Base-by-base conservation (phyloP, 2,797 vertebrate species). In the Schizothorax lantsangensis region DNA sequence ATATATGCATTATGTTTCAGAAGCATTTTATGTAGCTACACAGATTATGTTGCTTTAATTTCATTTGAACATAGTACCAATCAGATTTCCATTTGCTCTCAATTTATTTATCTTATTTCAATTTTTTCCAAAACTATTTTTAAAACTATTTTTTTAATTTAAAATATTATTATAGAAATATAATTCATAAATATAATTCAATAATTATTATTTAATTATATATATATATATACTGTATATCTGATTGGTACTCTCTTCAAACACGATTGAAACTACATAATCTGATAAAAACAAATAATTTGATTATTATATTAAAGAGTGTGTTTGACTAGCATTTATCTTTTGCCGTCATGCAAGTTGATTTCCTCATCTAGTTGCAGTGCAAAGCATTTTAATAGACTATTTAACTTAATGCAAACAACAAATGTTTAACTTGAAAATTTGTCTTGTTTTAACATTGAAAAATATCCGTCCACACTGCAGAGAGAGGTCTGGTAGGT, bases 401-500 rank as follows among this genome's bases (percentile, higher is more conserved):
- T 19, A 40, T 81, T 68, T 57, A 40, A 72, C 52, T 47, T 12
- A 52, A 38, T 19, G 2, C 59, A 77, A 66, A 49, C 30, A 64
- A 38, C 19, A 30, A 59, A 73, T 4, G n/a, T 43, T 49, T 10
- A 75, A 77, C n/a, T 6, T 54, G 4, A 40, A 54, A 0, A 30
- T 26, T 57, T 40, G 11, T 77, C 19, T 47, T 9, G 62, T 40
- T 68, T 77, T 52, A 75, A 73, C 40, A 49, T 49, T 30, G 66
- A 38, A 78, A 54, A 72, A 19, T 26, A 12, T 54, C 47, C 15
- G 2, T 43, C 15, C 45, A 26, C 40, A 30, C n/a, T 72, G 40
- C 69, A 49, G 43, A 21, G 54, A 30, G 57, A 84, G 62, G 14
- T 81, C 52, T 64, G 43, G 64, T 86, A 89, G 88, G 87, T 26